Evolutionary conservation across 2,888 invertebrate species (phyloP), one percentile per base, ranked within the genome.

Genomic region (Stenolophus ochropezus): DNA sequence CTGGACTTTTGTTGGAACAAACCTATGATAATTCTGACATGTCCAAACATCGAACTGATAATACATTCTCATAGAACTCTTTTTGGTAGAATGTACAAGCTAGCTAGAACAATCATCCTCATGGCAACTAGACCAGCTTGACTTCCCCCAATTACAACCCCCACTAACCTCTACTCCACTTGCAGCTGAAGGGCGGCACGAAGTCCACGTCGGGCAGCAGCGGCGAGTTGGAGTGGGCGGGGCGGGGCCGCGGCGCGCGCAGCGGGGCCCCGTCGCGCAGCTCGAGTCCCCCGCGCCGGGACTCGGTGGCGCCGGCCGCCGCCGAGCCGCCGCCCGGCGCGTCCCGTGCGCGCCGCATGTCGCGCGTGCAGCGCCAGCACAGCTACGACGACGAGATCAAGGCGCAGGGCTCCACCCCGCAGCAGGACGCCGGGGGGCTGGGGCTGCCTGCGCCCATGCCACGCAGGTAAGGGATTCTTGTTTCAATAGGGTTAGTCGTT

Each of bases 361-460:
- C 94, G 0, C 87, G 89, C 61, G 93, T 94, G 18, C 91, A 93
- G 16, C 90, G 96, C 11, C 96, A 96, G 87, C 95, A 95, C 87
- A 96, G 96, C 86, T 96, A 95, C 88, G 96, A 96, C 86, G 96
- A 96, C 85, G 96, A 96, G 86, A 91, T 93, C 84, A 92, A 92
- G 86, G 85, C 85, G 85, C 86, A 81, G 53, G 85, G 83, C 80
- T 85, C 79, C 83, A 85, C 4, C 92, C 85, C 89, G 90, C 88
- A 84, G 89, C 86, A 85, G 47, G 89, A 87, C 20, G 92, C 93
- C 78, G 88, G 91, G 0, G 93, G 93, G 3, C 90, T 95, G 5
- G 93, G 92, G 20, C 91, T 95, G 73, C 95, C 96, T 11, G 92
- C 93, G 1, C 92, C 93, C 20, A 93, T 96, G 90, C 94, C 96